Conservation (phyloP, 92 coral and sea anemone genomes). For the Epizoanthus illoricatus region DNA sequence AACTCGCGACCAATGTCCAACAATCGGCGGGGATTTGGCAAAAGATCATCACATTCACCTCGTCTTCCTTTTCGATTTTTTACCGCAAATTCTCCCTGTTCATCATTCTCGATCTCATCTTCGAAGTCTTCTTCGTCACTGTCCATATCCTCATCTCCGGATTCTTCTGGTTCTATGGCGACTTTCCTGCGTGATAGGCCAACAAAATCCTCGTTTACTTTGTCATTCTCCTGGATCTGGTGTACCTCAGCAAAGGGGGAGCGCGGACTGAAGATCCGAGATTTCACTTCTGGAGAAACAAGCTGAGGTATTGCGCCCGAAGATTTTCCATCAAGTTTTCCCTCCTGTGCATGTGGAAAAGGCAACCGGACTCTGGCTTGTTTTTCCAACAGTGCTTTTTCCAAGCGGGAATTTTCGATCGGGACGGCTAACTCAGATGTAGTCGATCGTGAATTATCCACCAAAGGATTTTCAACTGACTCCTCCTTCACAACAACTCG, state of each 20-base stretch:
- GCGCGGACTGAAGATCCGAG: slow-evolving; percentile 28
- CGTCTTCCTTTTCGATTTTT: slow-evolving; percentile 89
- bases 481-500: slow-evolving; percentile 39
- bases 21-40: slow-evolving; percentile 90
- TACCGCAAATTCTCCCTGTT: slow-evolving; percentile 60
- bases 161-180: slow-evolving; percentile 56
- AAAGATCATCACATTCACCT: slow-evolving; percentile 93
- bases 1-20: slow-evolving; percentile 90
- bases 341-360: slow-evolving; percentile 53
- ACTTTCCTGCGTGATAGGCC: slow-evolving; percentile 18
- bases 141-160: slow-evolving; percentile 83
- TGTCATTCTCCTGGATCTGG: slow-evolving; percentile 9
- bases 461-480: neutral
- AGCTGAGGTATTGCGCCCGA: slow-evolving; percentile 55
- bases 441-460: slow-evolving; percentile 19
- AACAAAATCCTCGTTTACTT: neutral
- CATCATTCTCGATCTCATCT: slow-evolving; percentile 65
- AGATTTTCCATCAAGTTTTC: slow-evolving; percentile 53
- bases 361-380: slow-evolving; percentile 20
- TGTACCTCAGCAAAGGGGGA: slow-evolving; percentile 11
- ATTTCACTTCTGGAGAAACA: slow-evolving; percentile 65
- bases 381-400: slow-evolving; percentile 11
- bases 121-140: slow-evolving; percentile 86
- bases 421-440: slow-evolving; percentile 36
- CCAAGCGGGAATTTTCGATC: slow-evolving; percentile 8